Conservation (phyloP, 2,888 invertebrate genomes). For the Eueremaeus valkanovi region DNA sequence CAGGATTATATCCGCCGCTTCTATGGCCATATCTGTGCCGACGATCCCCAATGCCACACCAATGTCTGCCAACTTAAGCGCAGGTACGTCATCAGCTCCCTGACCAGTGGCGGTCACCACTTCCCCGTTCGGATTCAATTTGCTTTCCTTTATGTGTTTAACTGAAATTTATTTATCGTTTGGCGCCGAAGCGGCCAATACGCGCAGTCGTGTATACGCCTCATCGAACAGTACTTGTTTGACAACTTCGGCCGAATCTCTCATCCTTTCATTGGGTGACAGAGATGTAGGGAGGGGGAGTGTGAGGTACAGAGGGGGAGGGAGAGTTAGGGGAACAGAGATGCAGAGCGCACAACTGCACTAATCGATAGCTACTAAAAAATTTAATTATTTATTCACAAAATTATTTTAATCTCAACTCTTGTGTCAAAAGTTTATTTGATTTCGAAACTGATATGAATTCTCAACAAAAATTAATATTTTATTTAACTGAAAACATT, state of each 20-base stretch:
- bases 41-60: slow-evolving; percentile 99
- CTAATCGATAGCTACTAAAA: too few relatives aligned
- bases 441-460: too few relatives aligned
- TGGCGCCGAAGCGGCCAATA: slow-evolving; percentile 95
- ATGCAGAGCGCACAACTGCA: too few relatives aligned
- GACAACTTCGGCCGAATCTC: slow-evolving; percentile 83
- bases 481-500: too few relatives aligned
- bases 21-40: slow-evolving; percentile 98
- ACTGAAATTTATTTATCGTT: slow-evolving; percentile 97
- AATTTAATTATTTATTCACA: too few relatives aligned
- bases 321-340: too few relatives aligned
- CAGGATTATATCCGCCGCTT: slow-evolving; percentile 97
- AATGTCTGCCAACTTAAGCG: slow-evolving; percentile 95
- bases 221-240: slow-evolving; percentile 90
- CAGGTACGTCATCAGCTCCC: slow-evolving; percentile 97
- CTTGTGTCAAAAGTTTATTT: too few relatives aligned
- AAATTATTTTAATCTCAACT: too few relatives aligned
- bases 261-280: slow-evolving; percentile 88
- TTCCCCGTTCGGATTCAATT: slow-evolving; percentile 79
- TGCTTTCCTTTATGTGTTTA: slow-evolving; percentile 97
- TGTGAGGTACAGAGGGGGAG: too few relatives aligned
- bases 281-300: too few relatives aligned
- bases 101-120: slow-evolving; percentile 98
- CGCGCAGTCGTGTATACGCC: slow-evolving; percentile 93
- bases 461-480: too few relatives aligned